Evolutionary conservation across 2,113 vertebrate species (phyloP), one percentile per base, ranked within the genome.

Genomic region (Pluvialis apricaria): DNA sequence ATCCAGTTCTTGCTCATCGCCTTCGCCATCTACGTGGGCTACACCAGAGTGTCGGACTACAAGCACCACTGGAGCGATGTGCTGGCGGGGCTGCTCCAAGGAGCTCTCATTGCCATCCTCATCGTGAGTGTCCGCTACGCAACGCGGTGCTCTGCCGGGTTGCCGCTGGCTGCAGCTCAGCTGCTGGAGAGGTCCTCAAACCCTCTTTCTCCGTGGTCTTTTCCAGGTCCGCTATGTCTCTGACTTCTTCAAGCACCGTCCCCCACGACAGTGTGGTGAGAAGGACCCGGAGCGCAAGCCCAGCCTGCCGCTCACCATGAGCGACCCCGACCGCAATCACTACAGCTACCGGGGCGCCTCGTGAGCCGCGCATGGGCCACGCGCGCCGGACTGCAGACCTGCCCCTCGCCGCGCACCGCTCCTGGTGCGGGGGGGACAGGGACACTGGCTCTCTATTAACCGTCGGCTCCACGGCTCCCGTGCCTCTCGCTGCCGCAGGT

Each of bases 51-150:
- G 70, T 99, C 99, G 0, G 99, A 99, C 98, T 99, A 99, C 98
- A 99, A 99, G 83, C 99, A 99, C 97, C 99, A 99, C 98, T 99
- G 99, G 99, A 99, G 99, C 5, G 99, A 99, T 3, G 99, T 99
- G 58, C 97, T 99, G 83, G 97, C 97, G 13, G 99, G 99, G 82
- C 98, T 99, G 93, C 98, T 99, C 90, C 99, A 99, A 95, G 99
- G 99, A 36, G 99, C 99, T 1, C 98, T 99, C 28, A 97, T 99
- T 10, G 99, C 99, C 13, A 31, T 98, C 45, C 98, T 99, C 81
- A 98, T 98, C 0, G 99, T 99, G 97, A 99, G 98, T 98, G 60
- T 73, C 68, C 34, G 69, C 51, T 3, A 6, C 1, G 5, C 2
- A 0, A 4, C 64, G 28, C 2, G 3, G 0, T 11, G 58, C 79